phyloP scores from a whole-genome alignment of 2,888 invertebrate species.

The Stenotaenia linearis region DNA sequence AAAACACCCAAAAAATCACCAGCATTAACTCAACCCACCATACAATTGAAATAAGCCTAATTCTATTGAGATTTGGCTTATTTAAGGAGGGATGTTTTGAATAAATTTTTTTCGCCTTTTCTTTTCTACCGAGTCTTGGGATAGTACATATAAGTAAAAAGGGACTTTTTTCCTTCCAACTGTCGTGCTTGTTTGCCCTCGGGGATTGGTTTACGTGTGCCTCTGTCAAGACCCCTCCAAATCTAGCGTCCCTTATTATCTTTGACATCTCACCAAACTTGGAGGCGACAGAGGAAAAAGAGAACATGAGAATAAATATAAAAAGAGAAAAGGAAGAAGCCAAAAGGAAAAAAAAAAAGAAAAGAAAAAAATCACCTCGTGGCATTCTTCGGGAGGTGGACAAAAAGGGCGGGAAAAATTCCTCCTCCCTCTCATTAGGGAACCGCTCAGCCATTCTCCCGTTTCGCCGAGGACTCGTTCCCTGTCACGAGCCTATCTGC shows the following conservation, averaged over 20 bases:
- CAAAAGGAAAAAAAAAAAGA: not conserved
- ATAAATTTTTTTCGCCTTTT: not conserved
- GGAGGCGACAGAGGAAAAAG: conserved; percentile 3
- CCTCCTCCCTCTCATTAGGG: conserved; percentile 9
- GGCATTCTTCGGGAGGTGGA: conserved; percentile 1
- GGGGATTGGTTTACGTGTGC: conserved; percentile 5
- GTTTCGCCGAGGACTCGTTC: not conserved
- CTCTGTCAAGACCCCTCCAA: conserved; percentile 9
- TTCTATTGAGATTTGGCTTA: not conserved
- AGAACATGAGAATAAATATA: conserved; percentile 5
- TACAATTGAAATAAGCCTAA: not conserved
- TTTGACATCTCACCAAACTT: conserved; percentile 5
- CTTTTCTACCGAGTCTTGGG: not conserved
- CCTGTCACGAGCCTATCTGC: conserved; percentile 9
- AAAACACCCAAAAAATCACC: too few species aligned
- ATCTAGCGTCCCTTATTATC: conserved; percentile 9
- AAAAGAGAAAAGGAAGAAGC: not conserved
- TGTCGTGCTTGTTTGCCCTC: conserved; percentile 5
- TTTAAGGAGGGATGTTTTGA: not conserved
- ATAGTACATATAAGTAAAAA: not conserved
- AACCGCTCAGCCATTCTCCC: conserved; percentile 9
- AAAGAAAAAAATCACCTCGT: not conserved
- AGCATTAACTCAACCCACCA: too few species aligned
- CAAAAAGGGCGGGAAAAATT: conserved; percentile 9
- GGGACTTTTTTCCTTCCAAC: not conserved